Base-by-base conservation (phyloP, 2,888 invertebrate species). In the Thelaira solivaga region DNA sequence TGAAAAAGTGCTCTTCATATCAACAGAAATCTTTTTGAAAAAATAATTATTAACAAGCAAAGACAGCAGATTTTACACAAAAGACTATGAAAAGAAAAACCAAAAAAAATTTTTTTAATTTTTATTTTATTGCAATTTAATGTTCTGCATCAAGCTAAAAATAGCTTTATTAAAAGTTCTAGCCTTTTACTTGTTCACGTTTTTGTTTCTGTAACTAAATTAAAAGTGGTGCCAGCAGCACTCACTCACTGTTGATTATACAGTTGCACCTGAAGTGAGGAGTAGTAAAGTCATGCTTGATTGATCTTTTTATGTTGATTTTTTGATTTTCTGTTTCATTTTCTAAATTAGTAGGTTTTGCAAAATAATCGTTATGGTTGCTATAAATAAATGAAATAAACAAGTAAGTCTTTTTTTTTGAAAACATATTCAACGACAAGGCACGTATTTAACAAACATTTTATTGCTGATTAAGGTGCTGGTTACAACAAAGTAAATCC, bases 301-400 rank as follows among this genome's bases (percentile, higher is more conserved):
- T 57, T 65, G 64, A 55, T 62, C 45, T 34, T 16, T 53, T 72
- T 53, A 7, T 4, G 24, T 20, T 41, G 20, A 26, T 13, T 24
- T 36, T 36, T 43, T 18, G 16, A 6, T 36, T 67, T 24, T 61
- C 2, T 41, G 26, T 41, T 29, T 22, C 6, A 29, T 41, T 53
- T 10, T 11, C 31, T 20, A n/a, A 53, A 65, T 45, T 53, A 34
- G 11, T 24, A 13, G 24, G 3, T 55, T 45, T 34, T 20, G n/a
- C 5, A 31, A 11, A 45, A 45, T 55, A 24, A 45, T 24, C 45
- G 20, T 55, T 34, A 11, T 29, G n/a, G 62, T 62, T 11, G 62
- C 49, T 62, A 62, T 34, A 62, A 62, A 62, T 62, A 62, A 62
- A 62, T 36, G 16, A 34, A 36, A 3, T 36, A 6, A n/a, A n/a